phyloP scores from a whole-genome alignment of 2,797 vertebrate genomes.

The Hozukius guyotensis region DNA sequence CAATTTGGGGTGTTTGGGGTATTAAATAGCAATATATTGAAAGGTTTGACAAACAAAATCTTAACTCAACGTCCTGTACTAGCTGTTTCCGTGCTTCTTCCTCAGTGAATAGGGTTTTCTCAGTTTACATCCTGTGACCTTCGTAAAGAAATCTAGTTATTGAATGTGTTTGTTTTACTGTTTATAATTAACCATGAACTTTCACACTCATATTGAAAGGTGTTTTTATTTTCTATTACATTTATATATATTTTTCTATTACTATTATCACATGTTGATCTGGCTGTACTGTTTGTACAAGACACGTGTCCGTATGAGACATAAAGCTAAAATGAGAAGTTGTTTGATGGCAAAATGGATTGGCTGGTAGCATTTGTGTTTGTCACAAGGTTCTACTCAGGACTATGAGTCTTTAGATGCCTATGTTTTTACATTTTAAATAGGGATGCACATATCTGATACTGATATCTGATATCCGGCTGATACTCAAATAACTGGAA shows the following conservation, averaged over 20 bases:
- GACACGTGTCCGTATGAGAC: not conserved
- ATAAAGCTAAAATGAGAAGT: not conserved
- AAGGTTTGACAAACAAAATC: not conserved
- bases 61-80: not conserved
- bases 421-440: not conserved
- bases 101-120: not conserved
- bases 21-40: not conserved
- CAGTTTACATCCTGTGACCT: not conserved
- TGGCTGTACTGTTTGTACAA: not conserved
- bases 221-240: not conserved
- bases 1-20: not conserved
- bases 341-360: not conserved
- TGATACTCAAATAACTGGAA: not conserved
- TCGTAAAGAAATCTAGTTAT: not conserved
- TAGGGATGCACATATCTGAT: not conserved
- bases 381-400: not conserved
- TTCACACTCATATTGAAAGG: not conserved
- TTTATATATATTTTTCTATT: not conserved
- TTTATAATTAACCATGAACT: not conserved
- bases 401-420: not conserved
- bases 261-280: not conserved
- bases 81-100: not conserved
- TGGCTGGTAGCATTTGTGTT: not conserved
- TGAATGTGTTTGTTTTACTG: not conserved
- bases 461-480: too few species aligned